Conservation (phyloP, 2,888 invertebrate genomes). For the Synanthedon formicaeformis region DNA sequence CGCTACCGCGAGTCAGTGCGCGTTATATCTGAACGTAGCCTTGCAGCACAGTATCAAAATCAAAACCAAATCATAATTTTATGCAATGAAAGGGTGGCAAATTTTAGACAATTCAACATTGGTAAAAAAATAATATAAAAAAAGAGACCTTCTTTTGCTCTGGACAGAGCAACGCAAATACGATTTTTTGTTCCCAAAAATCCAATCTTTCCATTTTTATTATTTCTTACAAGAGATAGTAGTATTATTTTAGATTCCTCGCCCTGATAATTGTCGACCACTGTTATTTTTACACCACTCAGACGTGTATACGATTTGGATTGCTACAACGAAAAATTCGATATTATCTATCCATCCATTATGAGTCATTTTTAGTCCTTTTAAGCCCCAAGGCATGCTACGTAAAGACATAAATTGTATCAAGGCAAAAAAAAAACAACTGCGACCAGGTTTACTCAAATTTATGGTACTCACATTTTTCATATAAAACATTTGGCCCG, state of each 20-base stretch:
- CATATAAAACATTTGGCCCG: constrained; percentile 77
- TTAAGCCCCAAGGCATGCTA: too few relatives aligned
- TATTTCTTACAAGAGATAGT: constrained; percentile 82
- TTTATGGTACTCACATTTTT: constrained; percentile 36
- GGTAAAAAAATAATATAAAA: not conserved
- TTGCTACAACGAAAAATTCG: constrained; percentile 28
- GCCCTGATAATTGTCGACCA: constrained; percentile 86
- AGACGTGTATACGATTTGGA: constrained; percentile 33
- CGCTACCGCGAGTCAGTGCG: too few relatives aligned
- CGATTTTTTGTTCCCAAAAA: constrained; percentile 78
- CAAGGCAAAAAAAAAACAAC: too few relatives aligned
- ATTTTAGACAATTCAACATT: too few relatives aligned
- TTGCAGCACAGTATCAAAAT: too few relatives aligned
- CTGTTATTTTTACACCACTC: constrained; percentile 72
- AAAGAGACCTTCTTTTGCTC: constrained; percentile 64
- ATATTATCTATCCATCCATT: not conserved
- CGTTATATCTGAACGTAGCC: too few relatives aligned
- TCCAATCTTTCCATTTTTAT: constrained; percentile 74
- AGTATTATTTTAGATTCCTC: constrained; percentile 83
- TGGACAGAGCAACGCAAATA: constrained; percentile 81
- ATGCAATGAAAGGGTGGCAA: too few relatives aligned
- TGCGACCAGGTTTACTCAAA: too few relatives aligned
- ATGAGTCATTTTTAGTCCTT: not conserved
- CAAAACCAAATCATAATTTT: too few relatives aligned
- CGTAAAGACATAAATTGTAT: too few relatives aligned